phyloP scores from a whole-genome alignment of 2,113 vertebrate genomes.

The Coptodon bakossiorum region DNA sequence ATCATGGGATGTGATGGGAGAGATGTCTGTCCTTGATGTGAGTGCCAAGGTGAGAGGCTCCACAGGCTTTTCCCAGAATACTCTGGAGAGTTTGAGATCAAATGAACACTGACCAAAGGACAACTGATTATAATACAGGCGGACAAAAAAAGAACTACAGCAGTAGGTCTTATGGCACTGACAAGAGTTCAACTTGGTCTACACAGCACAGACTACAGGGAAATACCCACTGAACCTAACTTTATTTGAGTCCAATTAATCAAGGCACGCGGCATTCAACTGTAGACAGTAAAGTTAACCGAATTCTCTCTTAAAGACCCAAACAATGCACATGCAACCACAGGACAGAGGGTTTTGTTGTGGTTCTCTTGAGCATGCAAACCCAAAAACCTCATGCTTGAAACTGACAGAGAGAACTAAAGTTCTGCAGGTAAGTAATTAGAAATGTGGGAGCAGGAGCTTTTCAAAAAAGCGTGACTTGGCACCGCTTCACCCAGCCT shows the following conservation, averaged over 20 bases:
- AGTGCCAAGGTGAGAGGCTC: constrained; percentile 64
- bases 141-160: constrained; percentile 15
- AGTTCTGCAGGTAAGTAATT: neutral
- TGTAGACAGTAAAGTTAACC: neutral
- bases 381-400: neutral
- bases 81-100: constrained; percentile 49
- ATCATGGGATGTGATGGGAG: constrained; percentile 64
- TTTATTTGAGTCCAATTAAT: constrained; percentile 6
- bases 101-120: constrained; percentile 20
- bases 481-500: neutral
- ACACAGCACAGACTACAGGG: neutral
- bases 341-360: neutral
- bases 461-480: neutral
- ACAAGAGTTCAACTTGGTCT: neutral
- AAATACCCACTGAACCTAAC: neutral
- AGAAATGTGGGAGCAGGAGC: neutral
- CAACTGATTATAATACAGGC: constrained; percentile 7
- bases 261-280: neutral
- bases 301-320: neutral
- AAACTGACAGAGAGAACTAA: neutral
- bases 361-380: neutral
- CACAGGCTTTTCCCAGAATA: constrained; percentile 58
- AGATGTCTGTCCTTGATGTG: constrained; percentile 61
- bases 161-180: neutral
- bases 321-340: neutral